Evolutionary conservation across 2,113 vertebrate genomes (phyloP).

Genomic region (Todiramphus chloris): DNA sequence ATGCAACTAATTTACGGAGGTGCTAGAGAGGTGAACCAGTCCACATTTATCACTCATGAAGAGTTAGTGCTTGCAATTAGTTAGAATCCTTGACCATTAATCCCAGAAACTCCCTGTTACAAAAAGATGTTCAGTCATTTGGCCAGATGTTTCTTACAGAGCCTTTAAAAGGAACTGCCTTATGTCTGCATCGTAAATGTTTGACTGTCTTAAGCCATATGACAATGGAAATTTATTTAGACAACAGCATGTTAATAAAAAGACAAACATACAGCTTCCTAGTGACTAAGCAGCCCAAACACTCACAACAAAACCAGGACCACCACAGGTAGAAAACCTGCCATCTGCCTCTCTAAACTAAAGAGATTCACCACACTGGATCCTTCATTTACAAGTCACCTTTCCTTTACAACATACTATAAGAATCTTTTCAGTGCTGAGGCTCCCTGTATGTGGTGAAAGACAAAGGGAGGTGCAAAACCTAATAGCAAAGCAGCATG

Average conservation of each 20-base stretch:
- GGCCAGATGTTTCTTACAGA: conserved; percentile 14
- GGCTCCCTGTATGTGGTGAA: background rate
- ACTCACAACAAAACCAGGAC: background rate
- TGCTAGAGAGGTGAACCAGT: background rate
- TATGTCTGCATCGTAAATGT: conserved; percentile 27
- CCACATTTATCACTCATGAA: conserved; percentile 28
- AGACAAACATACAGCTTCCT: conserved; percentile 7
- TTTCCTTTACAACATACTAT: background rate
- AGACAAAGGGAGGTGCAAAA: background rate
- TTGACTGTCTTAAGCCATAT: conserved; percentile 23
- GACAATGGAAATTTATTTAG: conserved; percentile 53
- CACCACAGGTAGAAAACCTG: background rate
- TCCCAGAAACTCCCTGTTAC: conserved; percentile 11
- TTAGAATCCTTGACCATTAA: conserved; percentile 32
- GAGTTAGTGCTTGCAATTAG: conserved; percentile 12
- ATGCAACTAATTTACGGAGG: background rate
- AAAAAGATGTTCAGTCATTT: background rate
- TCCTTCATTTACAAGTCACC: background rate
- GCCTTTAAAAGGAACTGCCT: conserved; percentile 12
- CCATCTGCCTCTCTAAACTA: background rate
- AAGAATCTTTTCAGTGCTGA: background rate
- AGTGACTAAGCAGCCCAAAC: background rate
- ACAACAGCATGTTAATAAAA: conserved; percentile 52
- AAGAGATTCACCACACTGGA: background rate
- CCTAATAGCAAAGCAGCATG: background rate